Percentiles rank a stretch among this genome's conserved stretches.
Conservation (phyloP, 2,888 invertebrate species). For the Pyrrhia umbra region DNA sequence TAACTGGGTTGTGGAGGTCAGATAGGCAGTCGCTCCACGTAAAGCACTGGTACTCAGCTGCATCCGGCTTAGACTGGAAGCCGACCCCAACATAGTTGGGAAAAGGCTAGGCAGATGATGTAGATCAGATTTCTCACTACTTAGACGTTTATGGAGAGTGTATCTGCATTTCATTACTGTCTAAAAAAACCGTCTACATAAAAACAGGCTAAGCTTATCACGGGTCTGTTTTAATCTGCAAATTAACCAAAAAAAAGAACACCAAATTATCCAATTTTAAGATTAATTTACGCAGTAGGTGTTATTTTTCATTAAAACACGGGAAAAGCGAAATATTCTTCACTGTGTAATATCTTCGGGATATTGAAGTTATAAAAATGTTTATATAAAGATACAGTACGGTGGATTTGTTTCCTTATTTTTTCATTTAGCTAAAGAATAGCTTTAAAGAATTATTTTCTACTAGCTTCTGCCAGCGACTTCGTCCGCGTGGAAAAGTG, state of each 20-base stretch:
- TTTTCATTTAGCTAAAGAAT: slow-evolving; percentile 1
- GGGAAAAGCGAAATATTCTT: slow-evolving; percentile 2
- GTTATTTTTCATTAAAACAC: slow-evolving; percentile 15
- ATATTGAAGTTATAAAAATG: slow-evolving; percentile 25
- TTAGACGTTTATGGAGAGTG: too few species aligned
- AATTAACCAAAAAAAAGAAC: background rate
- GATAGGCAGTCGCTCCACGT: too few species aligned
- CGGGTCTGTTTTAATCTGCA: too few species aligned
- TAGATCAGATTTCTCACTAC: too few species aligned
- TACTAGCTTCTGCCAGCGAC: too few species aligned
- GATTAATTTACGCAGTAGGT: background rate
- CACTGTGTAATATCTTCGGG: slow-evolving; percentile 2
- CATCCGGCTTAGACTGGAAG: too few species aligned
- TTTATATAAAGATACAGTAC: background rate
- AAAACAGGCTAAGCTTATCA: background rate
- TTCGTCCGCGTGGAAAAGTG: too few species aligned
- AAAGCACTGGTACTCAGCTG: too few species aligned
- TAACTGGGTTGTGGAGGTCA: too few species aligned
- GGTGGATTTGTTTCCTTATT: background rate
- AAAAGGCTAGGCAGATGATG: too few species aligned
- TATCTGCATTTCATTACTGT: background rate
- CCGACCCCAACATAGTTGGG: too few species aligned
- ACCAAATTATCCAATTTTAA: background rate
- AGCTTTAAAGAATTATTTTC: too few species aligned
- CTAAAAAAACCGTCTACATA: background rate